Conservation (phyloP, 2,113 vertebrate genomes). For the Chaetura pelagica region DNA sequence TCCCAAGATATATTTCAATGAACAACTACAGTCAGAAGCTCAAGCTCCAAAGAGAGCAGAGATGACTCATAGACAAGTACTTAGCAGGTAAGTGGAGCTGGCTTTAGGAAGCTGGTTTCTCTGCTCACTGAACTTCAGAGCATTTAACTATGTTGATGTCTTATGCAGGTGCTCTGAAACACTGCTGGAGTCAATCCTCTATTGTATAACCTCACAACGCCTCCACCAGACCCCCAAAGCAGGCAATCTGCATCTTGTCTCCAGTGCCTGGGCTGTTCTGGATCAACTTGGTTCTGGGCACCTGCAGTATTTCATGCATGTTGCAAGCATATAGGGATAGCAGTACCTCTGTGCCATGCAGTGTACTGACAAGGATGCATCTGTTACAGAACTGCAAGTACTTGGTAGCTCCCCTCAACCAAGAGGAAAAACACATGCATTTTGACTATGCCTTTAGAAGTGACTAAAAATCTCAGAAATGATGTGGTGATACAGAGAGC, state of each 20-base stretch:
- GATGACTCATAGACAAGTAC: background rate
- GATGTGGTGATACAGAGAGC: background rate
- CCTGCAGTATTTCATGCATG: background rate
- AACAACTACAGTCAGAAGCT: background rate
- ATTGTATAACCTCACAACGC: background rate
- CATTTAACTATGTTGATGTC: background rate
- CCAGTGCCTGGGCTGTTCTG: background rate
- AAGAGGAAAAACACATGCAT: background rate
- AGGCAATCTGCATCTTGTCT: background rate
- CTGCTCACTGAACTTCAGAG: background rate
- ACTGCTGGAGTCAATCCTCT: background rate
- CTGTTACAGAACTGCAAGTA: background rate
- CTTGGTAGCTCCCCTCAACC: background rate
- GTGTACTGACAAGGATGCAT: background rate
- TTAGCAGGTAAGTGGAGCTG: background rate
- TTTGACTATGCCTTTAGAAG: background rate
- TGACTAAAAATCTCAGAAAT: background rate
- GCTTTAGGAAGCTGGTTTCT: background rate
- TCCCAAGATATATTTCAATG: background rate
- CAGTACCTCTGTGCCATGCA: rapidly evolving
- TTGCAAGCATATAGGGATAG: background rate
- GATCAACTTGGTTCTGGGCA: background rate
- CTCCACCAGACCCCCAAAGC: background rate
- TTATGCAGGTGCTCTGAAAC: background rate
- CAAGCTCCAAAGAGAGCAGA: background rate